phyloP scores from a whole-genome alignment of 2,797 vertebrate genomes.

The Miichthys miiuy region DNA sequence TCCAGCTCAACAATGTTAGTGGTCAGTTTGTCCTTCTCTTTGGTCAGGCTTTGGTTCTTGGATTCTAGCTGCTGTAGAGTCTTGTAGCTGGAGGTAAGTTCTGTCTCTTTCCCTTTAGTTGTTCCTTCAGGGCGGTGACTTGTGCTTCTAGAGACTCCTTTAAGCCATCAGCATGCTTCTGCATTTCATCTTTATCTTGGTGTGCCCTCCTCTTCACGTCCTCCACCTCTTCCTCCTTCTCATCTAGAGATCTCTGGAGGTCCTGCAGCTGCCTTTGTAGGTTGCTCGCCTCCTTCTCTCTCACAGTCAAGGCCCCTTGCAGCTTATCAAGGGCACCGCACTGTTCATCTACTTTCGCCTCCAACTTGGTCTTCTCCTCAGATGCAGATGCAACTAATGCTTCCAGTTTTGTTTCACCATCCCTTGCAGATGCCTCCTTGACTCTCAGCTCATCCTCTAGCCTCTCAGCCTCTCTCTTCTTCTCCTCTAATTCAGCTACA shows the following conservation, averaged over 20 bases:
- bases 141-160: constrained; percentile 81
- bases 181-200: constrained; percentile 69
- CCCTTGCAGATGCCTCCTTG: constrained; percentile 82
- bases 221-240: constrained; percentile 81
- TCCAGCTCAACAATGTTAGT: constrained; percentile 81
- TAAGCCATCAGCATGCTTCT: constrained; percentile 59
- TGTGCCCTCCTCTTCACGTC: constrained; percentile 67
- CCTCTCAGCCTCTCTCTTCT: constrained; percentile 79
- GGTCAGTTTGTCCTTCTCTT: constrained; percentile 83
- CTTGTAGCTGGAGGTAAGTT: constrained; percentile 80
- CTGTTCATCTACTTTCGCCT: constrained; percentile 76
- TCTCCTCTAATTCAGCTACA: constrained; percentile 79
- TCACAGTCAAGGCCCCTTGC: constrained; percentile 79
- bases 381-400: constrained; percentile 66
- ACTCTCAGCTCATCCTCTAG: constrained; percentile 83
- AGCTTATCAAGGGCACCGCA: constrained; percentile 77
- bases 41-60: constrained; percentile 80
- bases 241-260: constrained; percentile 81
- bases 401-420: constrained; percentile 77
- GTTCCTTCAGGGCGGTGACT: constrained; percentile 74
- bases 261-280: constrained; percentile 86
- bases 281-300: constrained; percentile 85
- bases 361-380: constrained; percentile 81
- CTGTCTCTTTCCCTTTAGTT: constrained; percentile 84
- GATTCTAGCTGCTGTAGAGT: constrained; percentile 84